phyloP scores from a whole-genome alignment of 1,140 invertebrate species.

The Drosophila eugracilis region DNA sequence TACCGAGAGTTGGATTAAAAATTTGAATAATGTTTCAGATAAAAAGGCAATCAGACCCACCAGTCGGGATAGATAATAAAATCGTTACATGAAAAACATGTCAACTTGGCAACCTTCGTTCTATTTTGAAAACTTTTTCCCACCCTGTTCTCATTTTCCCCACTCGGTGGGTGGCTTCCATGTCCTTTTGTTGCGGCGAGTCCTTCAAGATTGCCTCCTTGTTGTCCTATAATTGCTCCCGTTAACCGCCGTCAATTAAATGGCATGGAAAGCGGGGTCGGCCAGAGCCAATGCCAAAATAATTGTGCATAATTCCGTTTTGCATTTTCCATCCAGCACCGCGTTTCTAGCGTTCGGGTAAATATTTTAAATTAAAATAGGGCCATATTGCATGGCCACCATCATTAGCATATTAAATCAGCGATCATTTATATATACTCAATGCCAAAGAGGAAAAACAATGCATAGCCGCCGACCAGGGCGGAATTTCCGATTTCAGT shows the following conservation, averaged over 20 bases:
- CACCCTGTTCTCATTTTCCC: constrained; percentile 4
- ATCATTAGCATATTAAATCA: constrained; percentile 42
- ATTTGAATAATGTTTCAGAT: no score
- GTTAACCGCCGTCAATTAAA: constrained; percentile 43
- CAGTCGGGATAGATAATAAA: not conserved
- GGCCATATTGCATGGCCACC: constrained; percentile 2
- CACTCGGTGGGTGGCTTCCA: constrained; percentile 20
- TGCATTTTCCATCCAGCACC: constrained; percentile 14
- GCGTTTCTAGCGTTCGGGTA: not conserved
- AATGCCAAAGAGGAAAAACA: not conserved
- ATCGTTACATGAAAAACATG: not conserved
- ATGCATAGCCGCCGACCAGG: not conserved
- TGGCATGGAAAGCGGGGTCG: constrained; percentile 37
- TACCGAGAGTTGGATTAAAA: no score
- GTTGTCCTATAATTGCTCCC: constrained; percentile 29
- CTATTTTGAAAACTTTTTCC: not conserved
- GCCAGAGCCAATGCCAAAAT: constrained; percentile 61
- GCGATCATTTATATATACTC: not conserved
- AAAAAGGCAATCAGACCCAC: no score
- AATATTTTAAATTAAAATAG: constrained; percentile 22
- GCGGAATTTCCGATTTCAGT: no score
- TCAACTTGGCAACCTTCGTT: not conserved
- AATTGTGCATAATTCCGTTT: constrained; percentile 59
- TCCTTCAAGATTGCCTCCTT: constrained; percentile 33
- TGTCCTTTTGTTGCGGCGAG: constrained; percentile 37